A percentile compares a stretch with the other conserved stretches of the same genome.
These are phyloP conservation scores for Drosophila acutilabella DNA, from an alignment of 2,888 invertebrate species.

Conservation along the genomic window DNA sequence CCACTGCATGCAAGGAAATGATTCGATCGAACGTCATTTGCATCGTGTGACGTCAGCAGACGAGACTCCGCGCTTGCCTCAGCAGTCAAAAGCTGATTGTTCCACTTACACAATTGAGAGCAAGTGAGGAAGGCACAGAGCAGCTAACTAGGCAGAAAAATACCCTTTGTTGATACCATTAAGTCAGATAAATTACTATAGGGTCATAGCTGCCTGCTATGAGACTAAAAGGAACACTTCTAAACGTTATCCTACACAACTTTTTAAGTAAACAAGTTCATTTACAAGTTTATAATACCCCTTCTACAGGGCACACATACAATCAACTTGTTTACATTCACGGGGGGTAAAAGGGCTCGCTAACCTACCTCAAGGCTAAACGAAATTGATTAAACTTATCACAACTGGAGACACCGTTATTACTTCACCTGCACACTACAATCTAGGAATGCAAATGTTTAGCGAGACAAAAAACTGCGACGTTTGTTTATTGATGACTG, in stretches of 20 bases:
- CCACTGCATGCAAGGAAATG: slow-evolving; percentile 38
- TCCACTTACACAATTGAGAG: slow-evolving; percentile 23
- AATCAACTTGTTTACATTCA: not conserved
- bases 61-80: not conserved
- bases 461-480: slow-evolving; percentile 32
- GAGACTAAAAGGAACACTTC: too few species aligned
- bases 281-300: too few species aligned
- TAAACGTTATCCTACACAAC: too few species aligned
- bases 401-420: not conserved
- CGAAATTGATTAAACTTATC: slow-evolving; percentile 24
- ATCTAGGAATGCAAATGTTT: slow-evolving; percentile 5
- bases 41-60: slow-evolving; percentile 17
- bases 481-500: slow-evolving; percentile 62
- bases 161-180: too few species aligned
- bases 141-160: too few species aligned
- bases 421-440: slow-evolving; percentile 29
- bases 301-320: not conserved
- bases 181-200: too few species aligned
- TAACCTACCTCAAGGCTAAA: slow-evolving; percentile 26
- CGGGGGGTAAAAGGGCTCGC: not conserved
- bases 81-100: not conserved
- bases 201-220: too few species aligned
- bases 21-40: slow-evolving; percentile 22
- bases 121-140: too few species aligned
- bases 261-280: too few species aligned